These are phyloP conservation scores for Drosophila meridionalis DNA, from an alignment of 2,888 invertebrate species.

Conservation along the genomic window DNA sequence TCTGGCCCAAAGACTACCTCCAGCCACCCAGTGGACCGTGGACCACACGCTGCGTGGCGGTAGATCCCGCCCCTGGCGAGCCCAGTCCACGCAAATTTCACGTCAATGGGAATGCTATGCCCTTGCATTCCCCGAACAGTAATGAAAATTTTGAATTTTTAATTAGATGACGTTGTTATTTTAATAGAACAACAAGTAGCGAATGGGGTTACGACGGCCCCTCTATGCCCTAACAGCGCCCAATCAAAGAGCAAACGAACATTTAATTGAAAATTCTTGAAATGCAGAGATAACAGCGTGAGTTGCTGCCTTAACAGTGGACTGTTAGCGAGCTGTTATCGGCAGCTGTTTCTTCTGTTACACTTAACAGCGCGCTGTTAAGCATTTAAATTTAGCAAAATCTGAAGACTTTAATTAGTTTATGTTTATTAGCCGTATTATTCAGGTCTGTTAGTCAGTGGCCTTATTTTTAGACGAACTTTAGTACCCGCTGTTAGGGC, in stretches of 20 bases:
- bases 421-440: background rate
- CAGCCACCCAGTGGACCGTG: background rate
- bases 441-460: conserved; percentile 4
- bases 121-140: conserved; percentile 64
- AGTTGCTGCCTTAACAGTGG: background rate
- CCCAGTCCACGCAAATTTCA: conserved; percentile 10
- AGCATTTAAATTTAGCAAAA: background rate
- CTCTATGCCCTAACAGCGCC: conserved; percentile 6
- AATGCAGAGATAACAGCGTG: background rate
- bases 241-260: background rate
- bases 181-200: conserved; percentile 35
- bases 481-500: conserved; percentile 21
- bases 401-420: background rate
- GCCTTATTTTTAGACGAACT: conserved; percentile 23
- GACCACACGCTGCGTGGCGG: conserved; percentile 11
- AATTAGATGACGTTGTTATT: conserved; percentile 74
- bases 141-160: conserved; percentile 75
- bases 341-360: background rate
- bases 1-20: conserved; percentile 1
- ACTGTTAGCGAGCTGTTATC: background rate
- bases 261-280: too few species aligned
- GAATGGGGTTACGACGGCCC: conserved; percentile 12
- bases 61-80: background rate
- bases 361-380: conserved; percentile 5
- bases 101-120: conserved; percentile 38